Evolutionary conservation across 2,888 invertebrate genomes (phyloP).

Genomic region (Epirrita christyi): DNA sequence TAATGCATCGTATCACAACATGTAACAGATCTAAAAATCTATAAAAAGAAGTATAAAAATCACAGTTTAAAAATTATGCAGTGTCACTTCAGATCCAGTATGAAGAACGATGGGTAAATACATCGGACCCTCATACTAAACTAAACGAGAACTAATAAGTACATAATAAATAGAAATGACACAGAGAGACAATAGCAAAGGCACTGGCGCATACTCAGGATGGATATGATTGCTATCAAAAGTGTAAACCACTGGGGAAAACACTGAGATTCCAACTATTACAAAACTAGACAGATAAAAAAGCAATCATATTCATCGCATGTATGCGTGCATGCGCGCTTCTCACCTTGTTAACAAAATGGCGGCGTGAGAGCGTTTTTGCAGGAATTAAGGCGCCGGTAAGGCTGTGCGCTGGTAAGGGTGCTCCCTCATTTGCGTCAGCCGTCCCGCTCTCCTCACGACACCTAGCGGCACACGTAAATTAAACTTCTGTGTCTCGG

Average conservation of each 20-base stretch:
- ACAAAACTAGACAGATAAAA: background rate
- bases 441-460: conserved; percentile 93
- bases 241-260: conserved; percentile 25
- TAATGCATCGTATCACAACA: conserved; percentile 77
- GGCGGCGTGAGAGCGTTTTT: conserved; percentile 80
- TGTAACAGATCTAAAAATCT: conserved; percentile 80
- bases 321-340: conserved; percentile 72
- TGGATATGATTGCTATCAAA: conserved; percentile 60
- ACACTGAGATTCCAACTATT: conserved; percentile 22
- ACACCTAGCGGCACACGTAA: conserved; percentile 88
- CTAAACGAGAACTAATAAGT: conserved; percentile 78
- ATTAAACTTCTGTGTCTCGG: conserved; percentile 72
- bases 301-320: conserved; percentile 67
- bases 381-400: conserved; percentile 89
- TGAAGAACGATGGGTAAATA: conserved; percentile 68
- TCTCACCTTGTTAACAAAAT: conserved; percentile 84
- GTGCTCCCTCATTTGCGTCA: conserved; percentile 97
- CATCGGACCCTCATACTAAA: conserved; percentile 68
- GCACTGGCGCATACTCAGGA: conserved; percentile 69
- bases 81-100: conserved; percentile 80
- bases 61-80: conserved; percentile 84
- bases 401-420: conserved; percentile 96
- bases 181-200: conserved; percentile 80
- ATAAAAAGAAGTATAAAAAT: conserved; percentile 81
- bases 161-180: conserved; percentile 75